Evolutionary conservation across 1,140 invertebrate genomes (phyloP).

Genomic region (Aporrectodea caliginosa): DNA sequence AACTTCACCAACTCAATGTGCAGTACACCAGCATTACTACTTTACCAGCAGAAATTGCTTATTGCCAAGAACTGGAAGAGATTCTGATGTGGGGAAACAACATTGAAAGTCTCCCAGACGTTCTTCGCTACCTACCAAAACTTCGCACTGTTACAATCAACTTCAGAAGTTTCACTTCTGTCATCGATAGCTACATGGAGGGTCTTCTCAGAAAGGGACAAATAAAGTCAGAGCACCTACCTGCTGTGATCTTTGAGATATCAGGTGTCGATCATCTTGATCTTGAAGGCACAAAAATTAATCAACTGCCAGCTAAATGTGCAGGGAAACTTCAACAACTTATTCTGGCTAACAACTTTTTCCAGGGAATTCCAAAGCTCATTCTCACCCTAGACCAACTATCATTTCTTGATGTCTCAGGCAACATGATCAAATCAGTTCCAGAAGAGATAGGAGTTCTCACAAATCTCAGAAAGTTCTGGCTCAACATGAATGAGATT

Average conservation of each 20-base stretch:
- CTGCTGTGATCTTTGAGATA: conserved; percentile 53
- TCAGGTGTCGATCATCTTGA: conserved; percentile 48
- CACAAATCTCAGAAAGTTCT: conserved; percentile 42
- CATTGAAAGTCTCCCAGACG: conserved; percentile 54
- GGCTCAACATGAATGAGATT: conserved; percentile 46
- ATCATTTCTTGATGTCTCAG: conserved; percentile 47
- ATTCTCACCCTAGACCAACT: conserved; percentile 37
- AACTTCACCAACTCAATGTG: conserved; percentile 47
- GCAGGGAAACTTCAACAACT: conserved; percentile 46
- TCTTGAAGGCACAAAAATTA: conserved; percentile 52
- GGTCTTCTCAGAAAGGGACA: conserved; percentile 50
- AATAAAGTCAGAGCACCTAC: conserved; percentile 55
- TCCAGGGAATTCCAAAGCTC: conserved; percentile 43
- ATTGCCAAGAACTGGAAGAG: conserved; percentile 52
- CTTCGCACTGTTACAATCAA: conserved; percentile 48
- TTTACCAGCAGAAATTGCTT: conserved; percentile 53
- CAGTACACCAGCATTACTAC: conserved; percentile 53
- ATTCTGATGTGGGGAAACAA: conserved; percentile 53
- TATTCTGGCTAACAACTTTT: conserved; percentile 49
- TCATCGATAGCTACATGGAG: conserved; percentile 51
- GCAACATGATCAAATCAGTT: conserved; percentile 45
- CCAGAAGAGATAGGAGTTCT: conserved; percentile 47
- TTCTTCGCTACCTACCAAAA: conserved; percentile 47
- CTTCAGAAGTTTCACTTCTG: conserved; percentile 48
- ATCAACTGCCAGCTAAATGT: conserved; percentile 49